These are phyloP conservation scores for Pangasius krempfi DNA, from an alignment of 2,797 vertebrate genomes.

Conservation along the genomic window DNA sequence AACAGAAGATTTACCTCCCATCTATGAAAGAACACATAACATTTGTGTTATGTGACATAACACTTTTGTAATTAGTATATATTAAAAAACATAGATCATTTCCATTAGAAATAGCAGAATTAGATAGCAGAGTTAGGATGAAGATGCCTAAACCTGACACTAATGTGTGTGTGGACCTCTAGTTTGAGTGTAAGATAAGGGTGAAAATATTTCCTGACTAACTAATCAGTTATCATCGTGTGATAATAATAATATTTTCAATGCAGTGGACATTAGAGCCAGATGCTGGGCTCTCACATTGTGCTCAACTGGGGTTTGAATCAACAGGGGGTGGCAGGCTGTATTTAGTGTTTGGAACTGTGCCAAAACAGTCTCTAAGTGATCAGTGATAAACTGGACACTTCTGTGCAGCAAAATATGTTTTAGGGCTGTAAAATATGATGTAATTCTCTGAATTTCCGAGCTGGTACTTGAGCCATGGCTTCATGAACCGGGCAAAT, in stretches of 20 bases:
- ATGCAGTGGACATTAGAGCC: background rate
- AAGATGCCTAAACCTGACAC: background rate
- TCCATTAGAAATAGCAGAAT: background rate
- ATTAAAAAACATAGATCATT: too few relatives aligned
- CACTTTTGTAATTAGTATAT: too few relatives aligned
- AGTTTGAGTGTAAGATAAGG: background rate
- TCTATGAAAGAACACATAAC: background rate
- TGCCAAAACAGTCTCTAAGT: background rate
- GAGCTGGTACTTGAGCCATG: background rate
- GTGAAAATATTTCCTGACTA: too few relatives aligned
- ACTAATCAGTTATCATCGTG: background rate
- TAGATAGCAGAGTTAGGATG: background rate
- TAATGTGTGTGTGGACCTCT: background rate
- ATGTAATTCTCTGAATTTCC: background rate
- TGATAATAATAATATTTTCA: background rate
- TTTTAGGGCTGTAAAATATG: background rate
- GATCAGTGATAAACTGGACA: background rate
- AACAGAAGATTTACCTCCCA: background rate
- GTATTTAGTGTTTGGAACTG: background rate
- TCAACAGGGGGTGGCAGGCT: background rate
- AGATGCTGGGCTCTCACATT: background rate
- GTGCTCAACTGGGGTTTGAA: background rate
- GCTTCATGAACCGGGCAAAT: background rate
- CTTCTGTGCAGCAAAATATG: background rate
- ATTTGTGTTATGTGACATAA: background rate